Base-by-base conservation (phyloP, 1,140 invertebrate species). In the Atopsyche davidsoni region DNA sequence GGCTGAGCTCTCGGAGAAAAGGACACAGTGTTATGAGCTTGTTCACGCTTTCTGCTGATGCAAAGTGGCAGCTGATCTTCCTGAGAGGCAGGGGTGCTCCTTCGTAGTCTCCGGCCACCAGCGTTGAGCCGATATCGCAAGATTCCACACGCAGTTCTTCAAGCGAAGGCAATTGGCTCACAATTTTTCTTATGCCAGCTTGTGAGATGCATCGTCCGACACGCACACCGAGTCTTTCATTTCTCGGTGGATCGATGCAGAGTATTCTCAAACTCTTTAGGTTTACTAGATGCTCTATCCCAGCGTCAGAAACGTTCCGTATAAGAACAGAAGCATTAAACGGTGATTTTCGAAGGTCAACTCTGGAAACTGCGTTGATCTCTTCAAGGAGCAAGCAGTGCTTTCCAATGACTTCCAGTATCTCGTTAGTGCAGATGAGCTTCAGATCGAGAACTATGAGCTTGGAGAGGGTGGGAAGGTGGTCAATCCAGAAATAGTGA, bases 341-440 rank as follows among this genome's bases (percentile, higher is more conserved):
- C 3, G 60, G 58, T 2, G 68, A 72, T 57, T 68, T 70, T 32
- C 63, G 65, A 31, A 70, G 64, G 49, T 72, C 71, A 36, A 75
- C 64, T 58, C 62, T 65, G 18, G 75, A 77, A n/a, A 75, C 66
- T 39, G 75, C 73, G 49, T 75, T 72, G 17, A 77, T 66, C 52
- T 73, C 67, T 60, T 75, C 70, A 9, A 77, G 62, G 36, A 68
- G 55, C 13, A 49, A 62, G 57, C 75, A 77, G 53, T 61, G 65
- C 11, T 61, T 56, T 17, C 70, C 68, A 18, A 77, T 62, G n/a
- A 73, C 63, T 61, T 71, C 58, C 3, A 77, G 67, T 18, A 77
- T 75, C 63, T 75, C 75, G 56, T 77, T 74, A 2, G 73, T 75
- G 49, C 73, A 75, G 51, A 75, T 68, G 40, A 73, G 72, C 56